Evolutionary conservation across 2,888 invertebrate genomes (phyloP), one percentile per base, ranked within the genome.

Genomic region (Patella ulyssiponensis): DNA sequence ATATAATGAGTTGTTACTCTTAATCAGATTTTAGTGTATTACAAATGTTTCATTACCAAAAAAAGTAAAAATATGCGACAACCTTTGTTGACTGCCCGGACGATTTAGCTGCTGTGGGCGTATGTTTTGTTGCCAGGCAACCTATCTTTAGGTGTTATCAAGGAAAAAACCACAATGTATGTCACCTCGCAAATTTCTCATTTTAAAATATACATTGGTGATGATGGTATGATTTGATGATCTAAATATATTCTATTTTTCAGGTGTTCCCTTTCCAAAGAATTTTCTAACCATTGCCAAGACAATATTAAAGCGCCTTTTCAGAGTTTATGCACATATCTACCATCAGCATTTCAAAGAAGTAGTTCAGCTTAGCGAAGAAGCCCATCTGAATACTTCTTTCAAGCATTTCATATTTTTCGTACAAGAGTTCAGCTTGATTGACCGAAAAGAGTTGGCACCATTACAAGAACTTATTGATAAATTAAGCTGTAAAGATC

Each of bases 351-450:
- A 99, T 93, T 99, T 99, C 93, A 95, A 96, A 77, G 97, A 98
- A 93, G 98, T 99, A 82, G 98, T 99, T 77, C 96, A 98, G 92
- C 94, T 99, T 79, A 87, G 90, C 76, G 99, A 99, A 93, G 99
- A 99, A 92, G 98, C 99, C 76, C 99, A 99, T 92, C 94, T 99
- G 87, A 99, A 99, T 93, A 99, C 99, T 80, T 98, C 98, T 86
- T 99, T 99, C 93, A 99, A 99, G 92, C 99, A 99, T 93, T 99
- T 99, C 92, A 98, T 99, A 91, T 98, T 98, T 93, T 98, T 98
- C 91, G 97, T 94, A 75, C 94, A 98, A 95, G 99, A 99, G 93
- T 99, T 99, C 93, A 96, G 95, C 93, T 94, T 99, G 90, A 98
- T 99, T 91, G 98, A 99, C 92, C 94, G 97, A 88, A 94, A 97